Percentiles rank a stretch among this genome's conserved stretches.
Evolutionary conservation across 2,113 vertebrate genomes (phyloP).

Genomic region (Pelecanus crispus): DNA sequence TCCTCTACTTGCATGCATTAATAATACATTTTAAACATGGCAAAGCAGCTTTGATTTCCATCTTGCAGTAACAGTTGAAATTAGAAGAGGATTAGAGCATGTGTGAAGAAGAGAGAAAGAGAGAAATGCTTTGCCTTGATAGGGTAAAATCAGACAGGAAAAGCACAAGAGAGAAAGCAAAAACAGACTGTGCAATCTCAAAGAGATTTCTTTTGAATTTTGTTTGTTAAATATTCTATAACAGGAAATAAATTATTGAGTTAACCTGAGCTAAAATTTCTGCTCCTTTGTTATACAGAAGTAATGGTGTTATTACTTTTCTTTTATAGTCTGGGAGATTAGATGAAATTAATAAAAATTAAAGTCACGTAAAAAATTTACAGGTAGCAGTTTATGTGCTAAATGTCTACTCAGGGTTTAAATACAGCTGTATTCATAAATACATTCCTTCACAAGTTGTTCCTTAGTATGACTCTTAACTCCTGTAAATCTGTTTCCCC

Average conservation of each 20-base stretch:
- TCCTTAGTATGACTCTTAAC: not conserved
- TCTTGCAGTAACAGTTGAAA: not conserved
- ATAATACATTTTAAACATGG: conserved; percentile 13
- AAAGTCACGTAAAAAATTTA: not conserved
- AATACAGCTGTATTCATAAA: not conserved
- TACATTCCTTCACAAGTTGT: not conserved
- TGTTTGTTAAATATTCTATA: not conserved
- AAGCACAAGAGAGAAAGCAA: not conserved
- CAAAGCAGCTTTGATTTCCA: conserved; percentile 12
- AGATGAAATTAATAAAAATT: not conserved
- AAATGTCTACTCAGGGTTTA: not conserved
- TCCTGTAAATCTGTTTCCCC: not conserved
- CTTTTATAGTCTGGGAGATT: not conserved
- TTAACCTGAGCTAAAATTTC: not conserved
- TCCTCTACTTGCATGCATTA: not conserved
- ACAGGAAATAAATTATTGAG: not conserved
- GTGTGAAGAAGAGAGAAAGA: not conserved
- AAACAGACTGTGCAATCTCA: not conserved
- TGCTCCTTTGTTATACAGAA: not conserved
- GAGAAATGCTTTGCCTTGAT: not conserved
- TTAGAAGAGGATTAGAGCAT: not conserved
- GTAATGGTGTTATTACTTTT: not conserved
- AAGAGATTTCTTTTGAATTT: not conserved
- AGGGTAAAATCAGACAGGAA: not conserved
- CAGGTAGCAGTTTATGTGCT: not conserved